Evolutionary conservation across 92 coral and sea anemone genomes (phyloP).

Genomic region (Zoanthus gigantus): DNA sequence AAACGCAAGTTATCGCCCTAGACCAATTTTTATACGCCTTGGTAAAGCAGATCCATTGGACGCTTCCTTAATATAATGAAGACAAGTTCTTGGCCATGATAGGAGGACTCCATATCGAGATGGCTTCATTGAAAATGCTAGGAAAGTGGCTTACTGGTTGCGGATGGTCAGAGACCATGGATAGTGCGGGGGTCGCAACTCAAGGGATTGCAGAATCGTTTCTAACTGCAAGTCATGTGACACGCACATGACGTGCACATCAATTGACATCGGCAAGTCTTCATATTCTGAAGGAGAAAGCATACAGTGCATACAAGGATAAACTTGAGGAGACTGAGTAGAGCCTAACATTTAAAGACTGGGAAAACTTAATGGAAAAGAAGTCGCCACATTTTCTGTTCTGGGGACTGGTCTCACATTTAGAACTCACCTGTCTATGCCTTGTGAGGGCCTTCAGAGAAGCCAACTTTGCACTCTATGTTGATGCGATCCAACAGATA

Average conservation of each 20-base stretch:
- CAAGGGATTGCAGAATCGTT: conserved; percentile 59
- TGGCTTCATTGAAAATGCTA: conserved; percentile 52
- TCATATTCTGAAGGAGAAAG: conserved; percentile 35
- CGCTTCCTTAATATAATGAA: conserved; percentile 59
- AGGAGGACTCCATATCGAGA: conserved; percentile 54
- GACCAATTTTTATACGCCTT: conserved; percentile 63
- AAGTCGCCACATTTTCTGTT: conserved; percentile 56
- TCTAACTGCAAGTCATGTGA: conserved; percentile 3
- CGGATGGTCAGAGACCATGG: conserved; percentile 58
- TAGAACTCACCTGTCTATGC: conserved; percentile 49
- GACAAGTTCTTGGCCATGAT: conserved; percentile 43
- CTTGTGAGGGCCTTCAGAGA: conserved; percentile 78
- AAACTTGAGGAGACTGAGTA: conserved; percentile 31
- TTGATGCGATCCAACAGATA: conserved; percentile 57
- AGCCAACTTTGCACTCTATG: conserved; percentile 66
- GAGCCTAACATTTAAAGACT: not conserved
- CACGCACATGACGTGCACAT: conserved; percentile 64
- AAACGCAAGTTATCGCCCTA: conserved; percentile 49
- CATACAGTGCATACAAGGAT: conserved; percentile 39
- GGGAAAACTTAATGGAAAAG: conserved; percentile 47
- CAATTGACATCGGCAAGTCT: conserved; percentile 59
- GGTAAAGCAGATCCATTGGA: conserved; percentile 63
- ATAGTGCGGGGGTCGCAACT: conserved; percentile 57
- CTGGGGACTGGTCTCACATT: conserved; percentile 49
- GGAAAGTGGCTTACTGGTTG: conserved; percentile 56